Evolutionary conservation across 92 coral and sea anemone species (phyloP), one percentile per base, ranked within the genome.

Genomic region (Anthopleura xanthogrammica): DNA sequence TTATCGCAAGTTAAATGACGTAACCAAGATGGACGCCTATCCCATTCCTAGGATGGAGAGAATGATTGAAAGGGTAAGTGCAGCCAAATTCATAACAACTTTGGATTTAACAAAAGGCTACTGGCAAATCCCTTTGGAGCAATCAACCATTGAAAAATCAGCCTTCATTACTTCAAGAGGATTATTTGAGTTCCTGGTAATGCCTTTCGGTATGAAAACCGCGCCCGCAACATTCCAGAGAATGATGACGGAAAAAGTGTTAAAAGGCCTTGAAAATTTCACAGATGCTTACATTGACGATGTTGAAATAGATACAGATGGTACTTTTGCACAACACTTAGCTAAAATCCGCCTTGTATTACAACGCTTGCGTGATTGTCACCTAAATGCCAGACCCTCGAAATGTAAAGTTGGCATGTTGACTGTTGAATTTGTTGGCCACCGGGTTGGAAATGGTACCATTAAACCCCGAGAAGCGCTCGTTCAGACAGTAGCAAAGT

Each of bases 171-270:
- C 86, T 9, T 16, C 86, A 16, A 76, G 65, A 52, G 90, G 88
- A 2, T 62, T 87, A 56, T 86, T 76, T 76, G 90, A 90, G 52
- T 90, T 83, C 58, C 41, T 72, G 7, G 88, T 90, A 2, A 90
- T 89, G 89, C 87, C 92, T 19, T 89, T 89, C 73, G 85, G 88
- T 8, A 88, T 88, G 91, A 88, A 88, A 72, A 88, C 91, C 1
- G 88, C 91, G 3, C 91, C 92, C 7, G 89, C 92, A 3, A 85
- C 89, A 4, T 89, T 89, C 66, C 87, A 79, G 42, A 55, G 91
- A 42, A 88, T 88, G 91, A 88, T 88, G 88, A 41, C 57, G 20
- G 74, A 79, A 57, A 68, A 29, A 2, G 86, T 88, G 16, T 79
- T 88, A 42, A 83, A 80, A 20, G 87, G 90, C 19, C 70, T 86